A percentile compares a stretch with the other conserved stretches of the same genome.
phyloP scores from a whole-genome alignment of 2,797 vertebrate species.

The Trachurus trachurus region DNA sequence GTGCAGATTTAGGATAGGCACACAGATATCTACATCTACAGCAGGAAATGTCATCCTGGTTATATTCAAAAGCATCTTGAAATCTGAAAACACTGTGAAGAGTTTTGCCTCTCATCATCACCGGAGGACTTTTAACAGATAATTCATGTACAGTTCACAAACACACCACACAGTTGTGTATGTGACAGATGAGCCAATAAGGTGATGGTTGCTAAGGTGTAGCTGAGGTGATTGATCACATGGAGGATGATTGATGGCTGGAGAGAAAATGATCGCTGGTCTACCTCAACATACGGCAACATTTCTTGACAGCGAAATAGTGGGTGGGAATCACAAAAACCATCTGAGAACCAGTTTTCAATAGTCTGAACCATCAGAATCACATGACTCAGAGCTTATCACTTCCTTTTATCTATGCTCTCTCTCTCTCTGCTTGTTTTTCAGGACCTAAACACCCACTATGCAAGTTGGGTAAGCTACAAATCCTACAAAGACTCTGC shows the following conservation, averaged over 20 bases:
- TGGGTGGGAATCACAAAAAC: no score
- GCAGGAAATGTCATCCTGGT: constrained; percentile 8
- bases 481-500: no score
- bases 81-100: constrained; percentile 1
- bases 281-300: constrained; percentile 10
- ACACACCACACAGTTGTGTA: constrained; percentile 63
- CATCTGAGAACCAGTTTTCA: no score
- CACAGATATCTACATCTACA: neutral
- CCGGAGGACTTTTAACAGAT: constrained; percentile 42
- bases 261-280: constrained; percentile 30
- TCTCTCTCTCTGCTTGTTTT: no score
- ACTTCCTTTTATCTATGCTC: no score
- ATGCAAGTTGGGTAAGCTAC: no score
- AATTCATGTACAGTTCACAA: constrained; percentile 48
- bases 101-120: constrained; percentile 39
- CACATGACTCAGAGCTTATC: no score
- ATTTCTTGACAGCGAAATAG: constrained; percentile 3
- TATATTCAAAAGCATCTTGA: constrained; percentile 2
- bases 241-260: constrained; percentile 60
- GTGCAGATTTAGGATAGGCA: neutral
- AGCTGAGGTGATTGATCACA: constrained; percentile 64
- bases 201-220: constrained; percentile 45
- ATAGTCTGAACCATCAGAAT: no score
- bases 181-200: constrained; percentile 66
- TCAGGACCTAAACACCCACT: no score